Evolutionary conservation across 1,140 invertebrate genomes (phyloP).

Genomic region (Rhopalosiphum maidis): DNA sequence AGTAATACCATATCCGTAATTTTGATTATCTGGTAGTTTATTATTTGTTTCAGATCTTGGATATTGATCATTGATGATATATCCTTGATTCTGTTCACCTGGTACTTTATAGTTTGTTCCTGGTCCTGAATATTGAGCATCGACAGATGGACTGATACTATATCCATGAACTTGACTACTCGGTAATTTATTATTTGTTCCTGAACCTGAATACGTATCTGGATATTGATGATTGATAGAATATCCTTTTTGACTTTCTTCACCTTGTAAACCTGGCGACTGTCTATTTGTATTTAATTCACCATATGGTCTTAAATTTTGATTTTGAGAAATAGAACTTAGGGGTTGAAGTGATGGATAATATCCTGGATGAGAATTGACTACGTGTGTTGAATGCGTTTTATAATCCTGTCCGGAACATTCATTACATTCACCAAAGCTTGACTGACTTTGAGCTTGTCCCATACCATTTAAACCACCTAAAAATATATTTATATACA

Average conservation of each 20-base stretch:
- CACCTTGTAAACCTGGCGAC: not conserved
- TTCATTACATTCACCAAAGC: slow-evolving; percentile 64
- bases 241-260: not conserved
- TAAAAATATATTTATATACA: slow-evolving; percentile 64
- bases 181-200: not conserved
- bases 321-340: not conserved
- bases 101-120: not conserved
- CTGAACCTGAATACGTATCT: not conserved
- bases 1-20: not conserved
- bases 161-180: not conserved
- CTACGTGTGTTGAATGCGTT: not conserved
- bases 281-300: not conserved
- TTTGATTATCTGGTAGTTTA: not conserved
- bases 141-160: not conserved
- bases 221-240: not conserved
- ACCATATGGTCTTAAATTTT: not conserved
- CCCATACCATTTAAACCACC: slow-evolving; percentile 98
- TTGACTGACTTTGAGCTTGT: slow-evolving; percentile 83
- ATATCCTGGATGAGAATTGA: not conserved
- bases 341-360: not conserved
- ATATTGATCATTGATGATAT: not conserved
- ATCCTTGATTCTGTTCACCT: not conserved
- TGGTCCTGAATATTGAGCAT: not conserved
- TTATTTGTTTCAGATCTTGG: not conserved
- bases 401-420: slow-evolving; percentile 60